Evolutionary conservation across 2,888 invertebrate species (phyloP), one percentile per base, ranked within the genome.

Genomic region (Oligia fasciuncula): DNA sequence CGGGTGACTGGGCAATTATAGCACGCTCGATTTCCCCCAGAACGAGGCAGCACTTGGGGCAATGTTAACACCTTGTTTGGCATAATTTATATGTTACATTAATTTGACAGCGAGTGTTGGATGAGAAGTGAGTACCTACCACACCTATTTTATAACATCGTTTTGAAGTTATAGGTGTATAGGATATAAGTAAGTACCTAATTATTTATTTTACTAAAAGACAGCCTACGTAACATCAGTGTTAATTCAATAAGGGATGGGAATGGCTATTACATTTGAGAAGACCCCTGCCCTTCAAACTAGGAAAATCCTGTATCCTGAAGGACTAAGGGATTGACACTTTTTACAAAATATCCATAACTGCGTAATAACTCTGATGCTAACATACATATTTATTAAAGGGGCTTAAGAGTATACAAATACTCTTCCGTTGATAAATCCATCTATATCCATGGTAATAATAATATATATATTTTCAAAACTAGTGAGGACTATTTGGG

Each of bases 11-110:
- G 57, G 72, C 85, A 73, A 85, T 87, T 74, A 46, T 23, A 35
- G 2, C 85, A 80, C 85, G 85, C 85, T 87, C 85, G 87, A 85
- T 85, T 87, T 85, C 81, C 87, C 73, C 23, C 5, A 46, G 51
- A 40, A 72, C 68, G 81, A 54, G 84, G 57, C 63, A 73, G 57
- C 51, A 60, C 85, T 74, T 29, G 65, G 46, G n/a, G 71, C 73
- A 65, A 76, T 72, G 74, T 85, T 87, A 74, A 76, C 84, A 86
- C 80, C 79, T 79, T 77, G 78, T 77, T 75, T 84, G 73, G 17
- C 66, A 73, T 76, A 54, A 80, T 79, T 79, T 79, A 62, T 60
- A 35, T 65, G 69, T 77, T 49, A 73, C 62, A 72, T 82, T 71
- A 40, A 71, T 80, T 85, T 62, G 51, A 65, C 54, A 63, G 63